Evolutionary conservation across 2,888 invertebrate genomes (phyloP), one percentile per base, ranked within the genome.

Genomic region (Atrina japonica): DNA sequence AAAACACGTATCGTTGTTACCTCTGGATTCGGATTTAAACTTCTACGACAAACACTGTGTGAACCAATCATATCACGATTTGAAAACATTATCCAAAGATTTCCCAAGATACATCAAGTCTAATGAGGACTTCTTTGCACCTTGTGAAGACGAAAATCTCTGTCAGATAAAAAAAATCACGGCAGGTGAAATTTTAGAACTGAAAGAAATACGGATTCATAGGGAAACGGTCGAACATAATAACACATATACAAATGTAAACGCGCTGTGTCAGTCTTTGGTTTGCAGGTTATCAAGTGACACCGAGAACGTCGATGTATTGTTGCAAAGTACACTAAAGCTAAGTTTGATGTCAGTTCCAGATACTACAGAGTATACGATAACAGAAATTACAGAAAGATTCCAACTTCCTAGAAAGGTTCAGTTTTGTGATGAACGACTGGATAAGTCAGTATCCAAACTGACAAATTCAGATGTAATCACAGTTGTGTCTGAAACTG

Each of bases 141-240:
- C 40, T 40, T n/a, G 9, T 56, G 56, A 56, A 9, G 40, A 56
- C 2, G 56, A 56, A 21, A 14, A 23, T 11, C 35, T 40, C 6
- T 56, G 56, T 56, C 35, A 56, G 29, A 35, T 35, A 16, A 56
- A 40, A 35, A 18, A 40, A 21, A n/a, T 56, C 11, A 16, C 35
- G 9, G 40, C 30, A 40, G 40, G 40, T 23, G 40, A 21, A 23
- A 23, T 56, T 9, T 40, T 56, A 14, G 56, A 56, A 56, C 40
- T 56, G 35, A 23, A 56, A 40, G 56, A 56, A 35, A 56, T 56
- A 40, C 56, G 56, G 56, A 40, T 40, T 16, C 35, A 56, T 35
- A 56, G 35, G 35, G 53, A 23, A 2, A 18, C 35, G 18, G 30
- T 21, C 21, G 21, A 14, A 14, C n/a, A 11, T 25, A 23, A 29